phyloP scores from a whole-genome alignment of 2,797 vertebrate species.

The Lithobates pipiens region DNA sequence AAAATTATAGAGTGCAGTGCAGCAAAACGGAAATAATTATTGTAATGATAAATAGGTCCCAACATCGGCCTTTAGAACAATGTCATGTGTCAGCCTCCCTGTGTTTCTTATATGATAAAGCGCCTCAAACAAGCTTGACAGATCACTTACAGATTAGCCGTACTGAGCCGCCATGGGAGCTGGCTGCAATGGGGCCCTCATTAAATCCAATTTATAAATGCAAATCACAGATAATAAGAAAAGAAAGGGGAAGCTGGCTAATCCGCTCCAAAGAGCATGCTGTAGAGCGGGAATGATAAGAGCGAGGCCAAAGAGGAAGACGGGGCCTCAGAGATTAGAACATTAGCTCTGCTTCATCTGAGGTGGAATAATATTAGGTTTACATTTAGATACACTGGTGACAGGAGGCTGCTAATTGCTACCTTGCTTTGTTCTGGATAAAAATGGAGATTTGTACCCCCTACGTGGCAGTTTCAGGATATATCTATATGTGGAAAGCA shows the following conservation, averaged over 20 bases:
- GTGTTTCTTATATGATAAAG: neutral
- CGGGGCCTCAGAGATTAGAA: neutral
- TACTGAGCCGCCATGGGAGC: constrained; percentile 27
- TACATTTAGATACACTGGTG: neutral
- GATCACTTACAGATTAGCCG: constrained; percentile 38
- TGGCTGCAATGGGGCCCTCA: neutral
- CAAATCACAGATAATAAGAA: constrained; percentile 19
- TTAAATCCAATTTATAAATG: constrained; percentile 45
- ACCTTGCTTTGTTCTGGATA: neutral
- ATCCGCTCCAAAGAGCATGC: constrained; percentile 6
- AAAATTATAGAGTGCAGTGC: too few relatives aligned
- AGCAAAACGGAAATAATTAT: too few relatives aligned
- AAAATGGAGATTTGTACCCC: neutral
- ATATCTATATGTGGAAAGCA: too few relatives aligned
- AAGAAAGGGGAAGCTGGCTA: neutral
- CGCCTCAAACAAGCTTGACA: neutral
- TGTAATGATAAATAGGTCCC: too few relatives aligned
- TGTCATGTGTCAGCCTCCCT: neutral
- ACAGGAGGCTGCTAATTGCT: neutral
- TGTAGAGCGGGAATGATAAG: neutral
- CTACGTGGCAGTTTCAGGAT: too few relatives aligned
- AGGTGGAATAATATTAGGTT: constrained; percentile 1
- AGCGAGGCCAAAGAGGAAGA: neutral
- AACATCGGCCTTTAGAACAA: too few relatives aligned
- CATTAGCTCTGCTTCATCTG: neutral